Conservation (phyloP, 2,113 vertebrate genomes). For the Oncorhynchus gorbuscha region DNA sequence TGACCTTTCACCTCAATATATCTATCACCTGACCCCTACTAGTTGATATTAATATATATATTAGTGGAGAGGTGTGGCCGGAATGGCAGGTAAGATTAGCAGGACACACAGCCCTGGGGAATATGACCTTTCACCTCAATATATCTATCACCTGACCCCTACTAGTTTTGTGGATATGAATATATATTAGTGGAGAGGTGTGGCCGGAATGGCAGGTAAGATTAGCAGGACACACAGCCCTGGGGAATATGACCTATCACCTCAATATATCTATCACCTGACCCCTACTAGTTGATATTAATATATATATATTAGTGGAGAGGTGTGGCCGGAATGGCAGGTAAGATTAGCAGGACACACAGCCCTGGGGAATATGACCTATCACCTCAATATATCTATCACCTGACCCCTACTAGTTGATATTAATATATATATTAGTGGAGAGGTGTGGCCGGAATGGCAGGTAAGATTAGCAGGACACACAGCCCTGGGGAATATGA, state of each 20-base stretch:
- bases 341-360: slow-evolving; percentile 79
- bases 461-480: slow-evolving; percentile 87
- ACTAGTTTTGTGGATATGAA: too few relatives aligned
- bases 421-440: too few relatives aligned
- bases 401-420: too few relatives aligned
- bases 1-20: not conserved
- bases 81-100: slow-evolving; percentile 94
- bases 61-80: slow-evolving; percentile 85
- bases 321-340: slow-evolving; percentile 99
- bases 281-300: too few relatives aligned
- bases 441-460: slow-evolving; percentile 57
- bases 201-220: slow-evolving; percentile 87
- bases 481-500: not conserved
- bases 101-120: slow-evolving; percentile 47
- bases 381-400: too few relatives aligned
- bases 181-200: too few relatives aligned
- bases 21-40: too few relatives aligned
- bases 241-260: too few relatives aligned
- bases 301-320: too few relatives aligned
- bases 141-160: too few relatives aligned
- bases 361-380: slow-evolving; percentile 49
- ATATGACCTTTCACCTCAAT: slow-evolving; percentile 34
- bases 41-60: too few relatives aligned
- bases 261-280: too few relatives aligned
- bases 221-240: slow-evolving; percentile 54